phyloP scores from a whole-genome alignment of 2,888 invertebrate genomes.

The Orthonychiurus folsomi region DNA sequence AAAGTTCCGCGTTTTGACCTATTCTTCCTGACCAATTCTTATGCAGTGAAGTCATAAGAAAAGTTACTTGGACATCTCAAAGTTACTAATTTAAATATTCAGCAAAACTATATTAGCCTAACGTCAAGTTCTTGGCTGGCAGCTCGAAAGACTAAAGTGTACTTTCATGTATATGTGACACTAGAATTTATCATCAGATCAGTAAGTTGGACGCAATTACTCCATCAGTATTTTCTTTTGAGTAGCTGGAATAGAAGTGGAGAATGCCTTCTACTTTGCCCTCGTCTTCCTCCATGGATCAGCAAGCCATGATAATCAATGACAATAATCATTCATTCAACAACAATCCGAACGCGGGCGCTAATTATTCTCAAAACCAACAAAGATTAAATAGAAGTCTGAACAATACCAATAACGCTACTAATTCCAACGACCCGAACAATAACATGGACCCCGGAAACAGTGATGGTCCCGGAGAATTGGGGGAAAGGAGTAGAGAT shows the following conservation, averaged over 20 bases:
- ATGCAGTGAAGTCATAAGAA: no score
- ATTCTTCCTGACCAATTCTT: no score
- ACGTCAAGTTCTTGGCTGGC: neutral
- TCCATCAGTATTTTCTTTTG: neutral
- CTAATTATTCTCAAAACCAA: constrained; percentile 10
- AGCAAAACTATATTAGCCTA: neutral
- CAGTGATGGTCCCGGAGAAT: constrained; percentile 9
- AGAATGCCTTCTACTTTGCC: constrained; percentile 12
- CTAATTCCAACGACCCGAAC: constrained; percentile 28
- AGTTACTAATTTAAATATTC: no score
- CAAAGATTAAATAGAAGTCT: neutral
- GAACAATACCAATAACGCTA: neutral
- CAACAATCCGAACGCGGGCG: constrained; percentile 5
- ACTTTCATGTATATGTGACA: no score
- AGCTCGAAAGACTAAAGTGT: no score
- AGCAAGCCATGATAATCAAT: constrained; percentile 14
- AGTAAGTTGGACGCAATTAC: no score
- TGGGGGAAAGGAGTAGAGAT: constrained; percentile 21
- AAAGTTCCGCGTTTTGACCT: no score
- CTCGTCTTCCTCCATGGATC: neutral
- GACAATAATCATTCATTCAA: neutral
- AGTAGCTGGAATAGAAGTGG: neutral
- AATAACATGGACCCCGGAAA: constrained; percentile 22
- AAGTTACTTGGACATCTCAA: no score
- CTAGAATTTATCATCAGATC: no score